These are phyloP conservation scores for Scaptomyza graminum DNA, from an alignment of 1,140 invertebrate species.

Conservation along the genomic window DNA sequence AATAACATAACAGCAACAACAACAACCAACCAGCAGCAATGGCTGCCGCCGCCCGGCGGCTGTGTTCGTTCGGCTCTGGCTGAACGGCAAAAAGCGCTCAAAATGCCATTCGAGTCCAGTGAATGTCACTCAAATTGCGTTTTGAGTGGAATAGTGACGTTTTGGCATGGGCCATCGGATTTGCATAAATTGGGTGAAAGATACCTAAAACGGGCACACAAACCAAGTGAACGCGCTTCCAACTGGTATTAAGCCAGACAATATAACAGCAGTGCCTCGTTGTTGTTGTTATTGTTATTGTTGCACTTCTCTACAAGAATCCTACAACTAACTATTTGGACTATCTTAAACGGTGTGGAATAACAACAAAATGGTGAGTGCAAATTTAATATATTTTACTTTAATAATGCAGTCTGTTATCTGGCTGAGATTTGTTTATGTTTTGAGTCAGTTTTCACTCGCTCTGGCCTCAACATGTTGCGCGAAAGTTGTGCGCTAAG, in stretches of 20 bases:
- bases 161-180: slow-evolving; percentile 67
- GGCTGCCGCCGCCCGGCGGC: slow-evolving; percentile 15
- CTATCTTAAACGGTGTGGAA: neutral
- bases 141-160: slow-evolving; percentile 65
- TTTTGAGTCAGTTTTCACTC: slow-evolving; percentile 25
- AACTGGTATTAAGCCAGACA: slow-evolving; percentile 46
- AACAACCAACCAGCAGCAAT: too few relatives aligned
- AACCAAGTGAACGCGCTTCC: slow-evolving; percentile 59
- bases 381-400: neutral
- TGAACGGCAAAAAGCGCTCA: slow-evolving; percentile 56
- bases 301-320: slow-evolving; percentile 1
- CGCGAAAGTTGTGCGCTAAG: slow-evolving; percentile 75
- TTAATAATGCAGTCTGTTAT: neutral
- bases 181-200: slow-evolving; percentile 83
- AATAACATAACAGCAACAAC: slow-evolving; percentile 31
- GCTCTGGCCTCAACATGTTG: slow-evolving; percentile 63
- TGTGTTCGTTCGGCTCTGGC: neutral
- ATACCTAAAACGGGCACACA: slow-evolving; percentile 69
- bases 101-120: slow-evolving; percentile 67
- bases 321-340: slow-evolving; percentile 7
- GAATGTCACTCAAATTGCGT: slow-evolving; percentile 70
- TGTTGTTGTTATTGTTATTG: too few relatives aligned
- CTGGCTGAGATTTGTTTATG: neutral
- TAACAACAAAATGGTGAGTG: neutral
- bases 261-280: slow-evolving; percentile 37